Conservation (phyloP, 2,888 invertebrate genomes). For the Tachina lurida region DNA sequence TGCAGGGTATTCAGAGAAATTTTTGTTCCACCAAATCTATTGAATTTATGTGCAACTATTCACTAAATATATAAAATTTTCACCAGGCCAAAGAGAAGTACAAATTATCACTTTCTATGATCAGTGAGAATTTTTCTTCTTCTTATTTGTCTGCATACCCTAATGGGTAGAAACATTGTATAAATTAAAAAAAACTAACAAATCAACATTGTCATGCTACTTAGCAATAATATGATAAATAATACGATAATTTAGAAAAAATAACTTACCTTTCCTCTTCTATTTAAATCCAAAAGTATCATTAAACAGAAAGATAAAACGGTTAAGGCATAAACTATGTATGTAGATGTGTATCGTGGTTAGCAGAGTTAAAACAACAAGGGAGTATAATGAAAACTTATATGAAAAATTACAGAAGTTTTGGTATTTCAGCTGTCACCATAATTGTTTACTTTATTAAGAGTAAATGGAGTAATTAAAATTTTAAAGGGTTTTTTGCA, state of each 20-base stretch:
- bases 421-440: no score
- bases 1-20: no score
- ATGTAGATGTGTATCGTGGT: not conserved
- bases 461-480: no score
- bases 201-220: conserved; percentile 48
- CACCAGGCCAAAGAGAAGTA: not conserved
- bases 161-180: not conserved
- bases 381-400: not conserved
- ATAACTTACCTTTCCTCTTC: not conserved
- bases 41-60: no score
- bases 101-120: not conserved
- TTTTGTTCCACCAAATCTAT: no score
- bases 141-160: not conserved
- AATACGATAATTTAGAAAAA: conserved; percentile 46
- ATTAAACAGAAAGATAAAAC: conserved; percentile 10
- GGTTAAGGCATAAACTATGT: not conserved
- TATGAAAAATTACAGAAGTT: no score
- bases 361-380: not conserved
- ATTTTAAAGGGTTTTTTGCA: no score
- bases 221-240: conserved; percentile 57
- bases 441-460: no score
- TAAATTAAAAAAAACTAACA: conserved; percentile 55
- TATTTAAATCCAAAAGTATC: conserved; percentile 14
- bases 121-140: not conserved
- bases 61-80: no score